Evolutionary conservation across 2,113 vertebrate species (phyloP).

Genomic region (Seriola quinqueradiata): DNA sequence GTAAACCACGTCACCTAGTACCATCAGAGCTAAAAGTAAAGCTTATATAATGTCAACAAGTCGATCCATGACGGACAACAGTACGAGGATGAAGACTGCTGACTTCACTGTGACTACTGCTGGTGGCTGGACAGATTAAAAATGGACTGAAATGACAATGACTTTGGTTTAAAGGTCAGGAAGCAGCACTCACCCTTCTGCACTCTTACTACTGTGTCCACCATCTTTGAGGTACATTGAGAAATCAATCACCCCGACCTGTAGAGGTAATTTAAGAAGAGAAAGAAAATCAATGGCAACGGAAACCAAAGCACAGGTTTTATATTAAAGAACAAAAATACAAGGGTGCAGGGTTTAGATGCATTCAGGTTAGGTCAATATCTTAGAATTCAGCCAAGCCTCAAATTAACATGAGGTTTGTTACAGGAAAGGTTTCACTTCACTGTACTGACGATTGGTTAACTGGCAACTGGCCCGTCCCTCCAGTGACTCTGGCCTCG

Average conservation of each 20-base stretch:
- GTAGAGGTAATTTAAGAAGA: constrained; percentile 23
- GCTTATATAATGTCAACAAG: no score
- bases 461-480: not conserved
- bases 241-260: constrained; percentile 99
- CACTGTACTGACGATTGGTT: not conserved
- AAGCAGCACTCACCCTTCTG: constrained; percentile 90
- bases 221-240: constrained; percentile 99
- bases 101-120: not conserved
- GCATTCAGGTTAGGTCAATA: no score
- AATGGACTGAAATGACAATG: not conserved
- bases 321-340: not conserved
- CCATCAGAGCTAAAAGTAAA: no score
- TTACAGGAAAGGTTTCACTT: constrained; percentile 7
- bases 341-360: not conserved
- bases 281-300: constrained; percentile 1
- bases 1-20: no score
- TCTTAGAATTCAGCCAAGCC: no score
- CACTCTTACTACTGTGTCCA: constrained; percentile 93
- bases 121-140: not conserved
- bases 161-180: not conserved
- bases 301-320: not conserved
- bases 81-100: no score
- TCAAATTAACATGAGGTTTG: not conserved
- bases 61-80: no score
- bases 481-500: constrained; percentile 1